A percentile compares a stretch with the other conserved stretches of the same genome.
Conservation (phyloP, 2,797 vertebrate genomes). For the Gallinago solitaria region DNA sequence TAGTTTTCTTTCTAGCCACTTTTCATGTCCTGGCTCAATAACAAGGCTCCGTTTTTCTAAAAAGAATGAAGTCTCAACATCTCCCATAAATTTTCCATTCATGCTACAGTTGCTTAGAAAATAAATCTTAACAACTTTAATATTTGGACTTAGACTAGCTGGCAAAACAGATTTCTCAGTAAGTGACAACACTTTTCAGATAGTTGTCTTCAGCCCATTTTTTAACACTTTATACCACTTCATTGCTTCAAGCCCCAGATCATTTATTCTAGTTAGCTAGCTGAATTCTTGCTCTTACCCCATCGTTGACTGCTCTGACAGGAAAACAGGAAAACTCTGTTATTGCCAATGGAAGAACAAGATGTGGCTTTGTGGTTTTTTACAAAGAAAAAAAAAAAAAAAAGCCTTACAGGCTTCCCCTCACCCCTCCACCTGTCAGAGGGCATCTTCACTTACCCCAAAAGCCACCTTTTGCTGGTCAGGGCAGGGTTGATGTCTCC, state of each 20-base stretch:
- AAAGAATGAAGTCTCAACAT: slow-evolving; percentile 7
- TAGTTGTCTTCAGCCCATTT: slow-evolving; percentile 49
- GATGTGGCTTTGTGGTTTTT: neutral
- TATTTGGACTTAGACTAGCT: slow-evolving; percentile 44
- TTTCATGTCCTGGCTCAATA: slow-evolving; percentile 20
- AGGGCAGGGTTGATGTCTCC: accelerated
- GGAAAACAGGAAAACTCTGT: neutral
- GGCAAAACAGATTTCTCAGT: slow-evolving; percentile 37
- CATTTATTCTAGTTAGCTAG: neutral
- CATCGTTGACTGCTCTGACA: neutral
- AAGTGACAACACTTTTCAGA: slow-evolving; percentile 57
- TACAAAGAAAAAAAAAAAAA: neutral
- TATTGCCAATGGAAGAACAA: neutral
- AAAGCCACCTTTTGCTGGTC: neutral
- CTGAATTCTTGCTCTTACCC: neutral
- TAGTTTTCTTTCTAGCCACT: slow-evolving; percentile 12
- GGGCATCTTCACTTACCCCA: neutral
- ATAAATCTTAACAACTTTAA: slow-evolving; percentile 9
- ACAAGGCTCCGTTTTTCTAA: neutral
- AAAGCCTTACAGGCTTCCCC: neutral
- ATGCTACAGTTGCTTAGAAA: neutral
- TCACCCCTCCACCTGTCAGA: neutral
- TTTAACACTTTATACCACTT: slow-evolving; percentile 47
- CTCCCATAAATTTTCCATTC: slow-evolving; percentile 23
- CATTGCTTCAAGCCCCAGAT: slow-evolving; percentile 8